phyloP scores from a whole-genome alignment of 2,113 vertebrate genomes.

The Lepisosteus osseus region DNA sequence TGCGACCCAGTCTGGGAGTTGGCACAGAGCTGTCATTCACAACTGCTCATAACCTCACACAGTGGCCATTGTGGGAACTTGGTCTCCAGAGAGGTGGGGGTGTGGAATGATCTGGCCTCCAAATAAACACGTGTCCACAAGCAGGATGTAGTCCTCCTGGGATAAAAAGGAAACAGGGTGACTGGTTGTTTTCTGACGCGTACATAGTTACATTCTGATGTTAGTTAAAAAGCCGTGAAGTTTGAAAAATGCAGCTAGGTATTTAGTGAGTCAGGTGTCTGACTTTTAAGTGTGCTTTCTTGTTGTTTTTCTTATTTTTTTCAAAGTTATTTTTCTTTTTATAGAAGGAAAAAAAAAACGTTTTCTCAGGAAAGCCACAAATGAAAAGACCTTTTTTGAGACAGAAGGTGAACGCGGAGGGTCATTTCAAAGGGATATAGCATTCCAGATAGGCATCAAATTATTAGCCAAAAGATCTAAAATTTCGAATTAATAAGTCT shows the following conservation, averaged over 20 bases:
- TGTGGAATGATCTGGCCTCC: constrained; percentile 28
- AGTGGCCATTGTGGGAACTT: constrained; percentile 53
- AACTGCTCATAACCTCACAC: constrained; percentile 32
- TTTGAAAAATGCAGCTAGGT: not conserved
- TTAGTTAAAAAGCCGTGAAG: not conserved
- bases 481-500: no score
- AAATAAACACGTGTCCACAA: constrained; percentile 53
- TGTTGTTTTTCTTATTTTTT: not conserved
- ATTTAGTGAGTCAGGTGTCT: not conserved
- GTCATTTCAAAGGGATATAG: not conserved
- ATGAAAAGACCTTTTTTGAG: not conserved
- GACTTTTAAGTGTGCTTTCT: not conserved
- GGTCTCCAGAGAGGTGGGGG: constrained; percentile 44
- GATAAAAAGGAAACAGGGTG: constrained; percentile 38
- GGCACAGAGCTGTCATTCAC: constrained; percentile 59
- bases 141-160: constrained; percentile 43
- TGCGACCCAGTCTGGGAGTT: constrained; percentile 26
- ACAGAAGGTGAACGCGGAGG: not conserved
- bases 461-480: not conserved
- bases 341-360: no score
- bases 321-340: not conserved
- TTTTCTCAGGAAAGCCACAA: constrained; percentile 3
- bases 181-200: constrained; percentile 26
- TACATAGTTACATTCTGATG: not conserved
- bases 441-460: not conserved